phyloP scores from a whole-genome alignment of 2,797 vertebrate species.

The Orestias chungarensis region DNA sequence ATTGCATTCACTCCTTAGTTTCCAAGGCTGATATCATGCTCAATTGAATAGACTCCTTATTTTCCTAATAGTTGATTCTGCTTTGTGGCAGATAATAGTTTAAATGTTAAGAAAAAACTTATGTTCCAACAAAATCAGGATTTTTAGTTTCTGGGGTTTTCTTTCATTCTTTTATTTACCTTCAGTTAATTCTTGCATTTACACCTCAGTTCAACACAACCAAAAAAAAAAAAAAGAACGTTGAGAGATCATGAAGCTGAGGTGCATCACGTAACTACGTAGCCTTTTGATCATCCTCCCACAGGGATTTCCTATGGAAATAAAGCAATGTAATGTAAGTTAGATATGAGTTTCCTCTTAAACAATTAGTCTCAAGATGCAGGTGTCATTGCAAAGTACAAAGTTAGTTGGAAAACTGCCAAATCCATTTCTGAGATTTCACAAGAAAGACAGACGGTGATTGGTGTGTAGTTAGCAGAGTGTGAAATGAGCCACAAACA shows the following conservation, averaged over 20 bases:
- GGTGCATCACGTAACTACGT: slow-evolving; percentile 14
- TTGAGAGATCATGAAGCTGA: not conserved
- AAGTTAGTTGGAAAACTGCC: slow-evolving; percentile 56
- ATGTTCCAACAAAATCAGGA: slow-evolving; percentile 5
- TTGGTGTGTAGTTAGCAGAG: slow-evolving; percentile 56
- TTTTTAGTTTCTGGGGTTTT: not conserved
- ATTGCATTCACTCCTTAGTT: slow-evolving; percentile 37
- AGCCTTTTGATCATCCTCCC: slow-evolving; percentile 32
- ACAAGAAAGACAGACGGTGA: slow-evolving; percentile 58
- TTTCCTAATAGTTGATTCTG: not conserved
- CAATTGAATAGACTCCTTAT: slow-evolving; percentile 2
- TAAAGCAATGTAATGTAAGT: slow-evolving; percentile 29
- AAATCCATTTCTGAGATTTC: slow-evolving; percentile 64
- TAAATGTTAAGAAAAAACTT: not conserved
- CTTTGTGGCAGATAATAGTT: not conserved
- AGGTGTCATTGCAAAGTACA: slow-evolving; percentile 63
- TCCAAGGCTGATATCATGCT: slow-evolving; percentile 41
- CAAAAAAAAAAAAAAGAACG: not conserved
- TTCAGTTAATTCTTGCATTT: not conserved
- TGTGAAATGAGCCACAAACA: slow-evolving; percentile 57
- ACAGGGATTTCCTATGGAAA: slow-evolving; percentile 26
- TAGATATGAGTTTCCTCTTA: slow-evolving; percentile 35
- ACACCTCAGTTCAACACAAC: not conserved
- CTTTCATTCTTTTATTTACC: slow-evolving; percentile 3
- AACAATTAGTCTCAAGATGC: slow-evolving; percentile 48